Evolutionary conservation across 2,113 vertebrate species (phyloP), one percentile per base, ranked within the genome.

Genomic region (Channa maculata): DNA sequence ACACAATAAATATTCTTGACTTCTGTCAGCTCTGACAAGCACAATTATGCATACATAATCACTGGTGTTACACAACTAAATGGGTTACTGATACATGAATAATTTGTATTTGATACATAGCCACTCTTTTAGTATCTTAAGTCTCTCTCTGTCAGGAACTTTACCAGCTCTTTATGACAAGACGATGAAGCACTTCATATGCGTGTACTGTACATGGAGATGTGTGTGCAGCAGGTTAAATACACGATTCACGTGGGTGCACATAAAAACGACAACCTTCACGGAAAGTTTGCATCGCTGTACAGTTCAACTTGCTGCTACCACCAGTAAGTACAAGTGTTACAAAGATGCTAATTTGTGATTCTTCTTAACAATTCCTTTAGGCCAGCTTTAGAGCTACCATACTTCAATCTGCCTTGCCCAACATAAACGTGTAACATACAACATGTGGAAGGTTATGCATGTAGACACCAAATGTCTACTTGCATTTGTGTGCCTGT

Each of bases 31-130:
- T 80, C 86, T 84, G 82, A 90, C 86, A 74, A 78, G 80, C 2
- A n/a, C 91, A 89, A 83, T 92, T 90, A 86, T 83, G 90, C 86
- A 91, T 87, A 74, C 84, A 89, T 92, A 90, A 92, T 91, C 71
- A 86, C 83, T 79, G 53, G 64, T 63, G 87, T 92, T 92, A 92
- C 54, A 67, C 85, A 92, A 91, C 90, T 88, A 93, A 92, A 86
- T 92, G 83, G 89, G 91, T 91, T 91, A 91, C 83, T 91, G 86
- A 83, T 85, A 92, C 88, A 92, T 92, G 85, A 92, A 93, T 92
- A 84, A 92, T 92, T 90, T 89, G 83, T 82, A 75, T 82, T 86
- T 83, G 82, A 82, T 84, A 65, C 83, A 67, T 60, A 84, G 83
- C 82, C 63, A 15, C 53, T 57, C 79, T 79, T 55, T 48, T 41